Evolutionary conservation across 2,113 vertebrate species (phyloP), one percentile per base, ranked within the genome.

Genomic region (Prionailurus bengalensis): DNA sequence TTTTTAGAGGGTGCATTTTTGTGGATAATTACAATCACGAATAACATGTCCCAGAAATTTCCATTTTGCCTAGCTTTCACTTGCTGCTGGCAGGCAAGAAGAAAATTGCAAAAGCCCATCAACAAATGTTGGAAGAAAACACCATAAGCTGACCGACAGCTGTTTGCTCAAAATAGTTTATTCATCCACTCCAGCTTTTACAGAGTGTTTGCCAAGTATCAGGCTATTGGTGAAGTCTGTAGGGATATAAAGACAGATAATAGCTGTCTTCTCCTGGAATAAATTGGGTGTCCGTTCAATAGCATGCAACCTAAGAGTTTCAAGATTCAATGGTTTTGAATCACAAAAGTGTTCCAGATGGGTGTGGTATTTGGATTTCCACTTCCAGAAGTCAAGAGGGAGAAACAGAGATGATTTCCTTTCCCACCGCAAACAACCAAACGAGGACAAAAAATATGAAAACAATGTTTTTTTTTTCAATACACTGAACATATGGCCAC

Each of bases 91-190:
- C 85, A 95, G 93, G 11, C 90, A 94, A 93, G 36, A 88, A 95
- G 86, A 97, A 95, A 94, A 94, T 10, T 48, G 68, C 93, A 96
- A 92, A 82, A 55, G 78, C 61, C 89, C 17, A 81, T 93, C 91
- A 80, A 91, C 92, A 96, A 92, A 87, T 71, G 79, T 12, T 86
- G 91, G 74, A 92, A 81, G 88, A 91, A 97, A 90, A 95, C 66
- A 80, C 68, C 93, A 81, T 27, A 87, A 42, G 70, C 95, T 36
- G 85, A 94, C 85, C 39, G 81, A 91, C 96, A 98, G 98, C 95
- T 98, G 95, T 91, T 93, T 73, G 85, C 97, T 96, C 86, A 95
- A 97, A 98, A 98, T 96, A 98, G 93, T 95, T 95, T 63, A 82
- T 82, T 88, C 89, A 80, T 31, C 16, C 23, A 39, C 73, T 73